Base-by-base conservation (phyloP, 1,140 invertebrate species). In the Drosophila subpulchrella region DNA sequence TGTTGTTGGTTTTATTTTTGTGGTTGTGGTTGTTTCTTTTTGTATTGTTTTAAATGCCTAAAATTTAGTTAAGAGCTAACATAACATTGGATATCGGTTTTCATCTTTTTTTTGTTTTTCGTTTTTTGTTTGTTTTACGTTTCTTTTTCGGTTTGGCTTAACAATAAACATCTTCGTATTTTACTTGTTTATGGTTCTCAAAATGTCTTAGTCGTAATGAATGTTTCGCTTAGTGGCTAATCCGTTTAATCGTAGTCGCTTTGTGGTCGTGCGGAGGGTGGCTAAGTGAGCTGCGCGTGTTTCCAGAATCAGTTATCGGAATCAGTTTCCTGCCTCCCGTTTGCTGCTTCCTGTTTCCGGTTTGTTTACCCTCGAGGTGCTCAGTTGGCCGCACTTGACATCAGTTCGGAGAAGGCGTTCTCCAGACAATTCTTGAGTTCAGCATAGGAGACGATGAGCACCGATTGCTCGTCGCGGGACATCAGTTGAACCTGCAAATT, bases 401-500 rank as follows among this genome's bases (percentile, higher is more conserved):
- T 90, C 62, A 98, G 93, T 92, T 99, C 98, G 47, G 95, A 94
- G 93, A 98, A 99, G 32, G 98, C 97, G 82, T 96, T 95, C 91
- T 99, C 97, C 89, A 99, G 95, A 93, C 97, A 99, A 89, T 97
- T 96, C 93, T 98, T 98, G 74, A 99, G 93, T 93, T 99, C 98
- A 32, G 96, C 95, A 93, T 98, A 99, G 70, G 96, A 97, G 56
- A 99, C 98, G 62, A 99, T 97, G 61, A 99, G 94, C 56, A 99
- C 95, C 93, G 97, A 99, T 92, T 98, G 97, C 92, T 98, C 98
- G 93, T 99, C 98, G 56, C 98, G 94, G 1, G 98, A 99, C 95
- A 98, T 97, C 66, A 99, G 94, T 93, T 98, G 97, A 85, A 99
- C 96, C 96, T 99, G 39, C 6, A n/a, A 30, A 38, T 7, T 12